Evolutionary conservation across 92 coral and sea anemone genomes (phyloP), one percentile per base, ranked within the genome.

Genomic region (Zoanthus gigantus): DNA sequence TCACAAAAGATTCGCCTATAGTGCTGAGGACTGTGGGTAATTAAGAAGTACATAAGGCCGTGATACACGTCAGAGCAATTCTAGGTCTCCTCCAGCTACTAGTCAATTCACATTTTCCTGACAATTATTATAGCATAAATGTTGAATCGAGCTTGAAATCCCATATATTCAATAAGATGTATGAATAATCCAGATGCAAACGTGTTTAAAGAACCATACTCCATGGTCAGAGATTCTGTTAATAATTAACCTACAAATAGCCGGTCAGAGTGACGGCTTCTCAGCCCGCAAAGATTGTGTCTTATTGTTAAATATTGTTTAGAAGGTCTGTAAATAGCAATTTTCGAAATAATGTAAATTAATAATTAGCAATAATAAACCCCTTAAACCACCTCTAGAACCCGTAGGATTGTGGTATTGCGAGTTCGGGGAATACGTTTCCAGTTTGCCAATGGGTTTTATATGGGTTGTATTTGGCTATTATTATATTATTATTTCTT

Each of bases 41-140:
- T 44, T 32, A 37, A 72, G 76, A 16, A 72, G 50, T 72, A 44
- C 37, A 32, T 72, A 32, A 71, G 75, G 75, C 75, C 17, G 48
- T 37, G 75, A 71, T 72, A 72, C 76, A 72, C 76, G 76, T 44
- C 76, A 37, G 76, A 72, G 76, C 76, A 72, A 72, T 46, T 72
- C 46, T 72, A 44, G 76, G 76, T 44, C 76, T 72, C 52, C 76
- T 72, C 76, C 76, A 72, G 76, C 48, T 37, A 72, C 76, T 72
- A 15, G 52, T 46, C 9, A 46, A 44, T 72, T 72, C 53, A 0
- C 76, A 23, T 72, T 72, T 72, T 72, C 11, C 34, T 72, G 76
- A 72, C 76, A 16, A 72, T 72, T 72, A 72, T 32, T 72, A 60
- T 32, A 23, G 34, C 52, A 72, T 72, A 34, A 72, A 72, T 72